These are phyloP conservation scores for Leucopsar rothschildi DNA, from an alignment of 2,113 vertebrate species.

Conservation along the genomic window DNA sequence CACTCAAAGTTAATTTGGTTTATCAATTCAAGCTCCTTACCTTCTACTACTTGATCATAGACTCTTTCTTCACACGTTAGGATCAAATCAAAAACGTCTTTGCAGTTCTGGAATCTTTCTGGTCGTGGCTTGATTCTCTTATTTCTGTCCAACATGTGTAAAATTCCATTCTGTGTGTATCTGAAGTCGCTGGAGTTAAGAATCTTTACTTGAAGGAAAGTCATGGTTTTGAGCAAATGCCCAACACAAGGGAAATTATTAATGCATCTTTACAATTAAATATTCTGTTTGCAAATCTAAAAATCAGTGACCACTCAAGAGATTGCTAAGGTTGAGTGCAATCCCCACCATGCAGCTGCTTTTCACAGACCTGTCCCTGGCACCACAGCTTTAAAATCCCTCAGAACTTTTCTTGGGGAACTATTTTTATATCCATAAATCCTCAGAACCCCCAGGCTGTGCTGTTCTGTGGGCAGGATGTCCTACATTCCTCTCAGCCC, in stretches of 20 bases:
- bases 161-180: slow-evolving; percentile 98
- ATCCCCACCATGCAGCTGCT: not conserved
- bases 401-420: not conserved
- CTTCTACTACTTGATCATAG: slow-evolving; percentile 98
- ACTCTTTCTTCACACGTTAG: slow-evolving; percentile 97
- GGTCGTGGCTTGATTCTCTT: slow-evolving; percentile 96
- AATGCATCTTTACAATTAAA: not conserved
- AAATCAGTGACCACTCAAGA: not conserved
- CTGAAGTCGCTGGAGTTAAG: slow-evolving; percentile 84
- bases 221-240: not conserved
- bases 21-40: slow-evolving; percentile 74
- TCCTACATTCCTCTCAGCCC: not conserved
- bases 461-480: not conserved
- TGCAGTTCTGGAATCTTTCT: slow-evolving; percentile 95
- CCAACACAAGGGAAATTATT: not conserved
- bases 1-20: not conserved
- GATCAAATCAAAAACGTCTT: slow-evolving; percentile 95
- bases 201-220: slow-evolving; percentile 58
- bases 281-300: not conserved
- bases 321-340: not conserved
- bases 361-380: not conserved
- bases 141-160: slow-evolving; percentile 99
- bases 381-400: not conserved
- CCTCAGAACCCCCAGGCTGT: not conserved
- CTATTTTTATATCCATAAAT: not conserved